Evolutionary conservation across 1,140 invertebrate species (phyloP).

Genomic region (Anthonomus grandis): DNA sequence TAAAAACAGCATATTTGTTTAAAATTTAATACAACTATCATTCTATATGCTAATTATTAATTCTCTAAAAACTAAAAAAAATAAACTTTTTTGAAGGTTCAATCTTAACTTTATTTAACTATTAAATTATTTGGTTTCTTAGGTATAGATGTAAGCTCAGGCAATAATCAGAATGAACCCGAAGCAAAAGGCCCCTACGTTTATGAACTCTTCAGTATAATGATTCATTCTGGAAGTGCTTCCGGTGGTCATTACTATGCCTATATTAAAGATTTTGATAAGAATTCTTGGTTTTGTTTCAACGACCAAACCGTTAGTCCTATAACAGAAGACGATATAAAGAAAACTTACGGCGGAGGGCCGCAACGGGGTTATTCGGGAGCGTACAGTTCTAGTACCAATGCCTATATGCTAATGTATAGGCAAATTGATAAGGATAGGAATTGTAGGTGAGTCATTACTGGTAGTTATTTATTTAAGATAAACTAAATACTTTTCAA

Average conservation of each 20-base stretch:
- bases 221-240: constrained; percentile 91
- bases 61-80: too few species aligned
- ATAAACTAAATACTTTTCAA: neutral
- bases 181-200: constrained; percentile 66
- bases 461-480: neutral
- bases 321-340: constrained; percentile 78
- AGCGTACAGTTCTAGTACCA: constrained; percentile 78
- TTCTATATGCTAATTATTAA: too few species aligned
- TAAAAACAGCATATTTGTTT: too few species aligned
- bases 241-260: constrained; percentile 93
- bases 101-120: too few species aligned
- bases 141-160: constrained; percentile 45
- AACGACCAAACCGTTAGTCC: constrained; percentile 72
- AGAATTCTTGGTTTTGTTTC: constrained; percentile 76
- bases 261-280: constrained; percentile 85
- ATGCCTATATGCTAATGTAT: constrained; percentile 94
- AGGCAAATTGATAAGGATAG: constrained; percentile 71
- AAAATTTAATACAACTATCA: too few species aligned
- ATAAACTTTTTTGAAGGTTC: too few species aligned
- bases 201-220: constrained; percentile 89
- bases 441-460: constrained; percentile 64
- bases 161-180: constrained; percentile 38
- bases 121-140: constrained; percentile 4
- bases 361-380: constrained; percentile 65
- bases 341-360: constrained; percentile 80